Percentiles rank a stretch among this genome's conserved stretches.
Evolutionary conservation across 2,113 vertebrate species (phyloP).

Genomic region (Poecilia latipinna): DNA sequence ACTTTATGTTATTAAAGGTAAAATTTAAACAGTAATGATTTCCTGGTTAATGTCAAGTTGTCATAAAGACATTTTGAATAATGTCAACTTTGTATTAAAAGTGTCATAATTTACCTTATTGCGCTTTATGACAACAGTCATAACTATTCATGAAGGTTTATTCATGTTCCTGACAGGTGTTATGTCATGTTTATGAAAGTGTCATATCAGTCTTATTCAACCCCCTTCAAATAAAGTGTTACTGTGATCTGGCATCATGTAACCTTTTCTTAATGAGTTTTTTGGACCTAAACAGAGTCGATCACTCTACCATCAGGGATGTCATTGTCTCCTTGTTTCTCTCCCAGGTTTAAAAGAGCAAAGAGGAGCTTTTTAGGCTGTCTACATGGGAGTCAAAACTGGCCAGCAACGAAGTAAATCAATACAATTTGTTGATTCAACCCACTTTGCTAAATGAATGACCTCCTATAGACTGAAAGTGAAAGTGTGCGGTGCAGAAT

Average conservation of each 20-base stretch:
- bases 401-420: slow-evolving; percentile 41
- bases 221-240: too few relatives aligned
- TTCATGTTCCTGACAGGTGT: too few relatives aligned
- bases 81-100: too few relatives aligned
- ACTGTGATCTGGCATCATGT: not conserved
- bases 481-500: slow-evolving; percentile 24
- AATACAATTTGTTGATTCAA: slow-evolving; percentile 56
- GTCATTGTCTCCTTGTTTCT: slow-evolving; percentile 29
- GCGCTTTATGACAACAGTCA: too few relatives aligned
- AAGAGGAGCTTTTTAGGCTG: slow-evolving; percentile 42
- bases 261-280: not conserved
- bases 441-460: slow-evolving; percentile 62
- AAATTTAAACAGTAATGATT: too few relatives aligned
- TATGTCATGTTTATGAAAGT: too few relatives aligned
- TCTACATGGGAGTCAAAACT: slow-evolving; percentile 20
- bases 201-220: too few relatives aligned
- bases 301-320: slow-evolving; percentile 33
- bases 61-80: too few relatives aligned
- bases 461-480: slow-evolving; percentile 35
- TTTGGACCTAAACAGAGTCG: slow-evolving; percentile 5
- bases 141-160: too few relatives aligned
- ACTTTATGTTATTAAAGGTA: too few relatives aligned
- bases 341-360: slow-evolving; percentile 48
- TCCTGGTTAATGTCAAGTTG: too few relatives aligned
- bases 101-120: too few relatives aligned